Percentiles rank a stretch among this genome's conserved stretches.
phyloP scores from a whole-genome alignment of 2,888 invertebrate species.

The Matsumyia berberina region DNA sequence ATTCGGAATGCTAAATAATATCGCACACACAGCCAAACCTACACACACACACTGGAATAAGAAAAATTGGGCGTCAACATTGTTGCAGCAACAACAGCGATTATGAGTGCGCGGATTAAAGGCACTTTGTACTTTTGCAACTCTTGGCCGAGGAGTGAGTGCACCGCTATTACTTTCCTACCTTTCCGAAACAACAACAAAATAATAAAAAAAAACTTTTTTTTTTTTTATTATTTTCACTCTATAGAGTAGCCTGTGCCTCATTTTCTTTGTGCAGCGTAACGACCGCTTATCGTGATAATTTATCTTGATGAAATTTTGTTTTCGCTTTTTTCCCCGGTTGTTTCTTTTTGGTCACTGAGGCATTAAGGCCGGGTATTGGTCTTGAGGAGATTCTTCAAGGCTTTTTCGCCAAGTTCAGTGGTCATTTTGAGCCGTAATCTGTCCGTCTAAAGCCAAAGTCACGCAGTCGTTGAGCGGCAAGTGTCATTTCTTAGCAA shows the following conservation, averaged over 20 bases:
- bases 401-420: too few relatives aligned
- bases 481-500: too few relatives aligned
- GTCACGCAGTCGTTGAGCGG: too few relatives aligned
- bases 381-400: too few relatives aligned
- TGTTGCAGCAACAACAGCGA: constrained; percentile 47
- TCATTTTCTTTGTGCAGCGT: constrained; percentile 72
- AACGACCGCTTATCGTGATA: constrained; percentile 71
- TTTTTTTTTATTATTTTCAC: constrained; percentile 16
- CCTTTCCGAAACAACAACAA: constrained; percentile 4
- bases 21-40: constrained; percentile 64
- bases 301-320: constrained; percentile 76
- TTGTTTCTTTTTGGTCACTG: constrained; percentile 18
- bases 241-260: constrained; percentile 13
- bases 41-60: background rate
- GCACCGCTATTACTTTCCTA: constrained; percentile 49
- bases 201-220: constrained; percentile 6
- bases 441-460: too few relatives aligned
- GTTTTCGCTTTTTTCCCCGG: constrained; percentile 71
- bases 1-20: constrained; percentile 75
- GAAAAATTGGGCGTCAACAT: constrained; percentile 37
- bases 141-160: constrained; percentile 14
- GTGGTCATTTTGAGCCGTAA: too few relatives aligned
- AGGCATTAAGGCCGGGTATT: too few relatives aligned
- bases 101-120: constrained; percentile 60
- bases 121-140: constrained; percentile 67